Conservation (phyloP, 2,113 vertebrate species). For the Mixornis gularis region DNA sequence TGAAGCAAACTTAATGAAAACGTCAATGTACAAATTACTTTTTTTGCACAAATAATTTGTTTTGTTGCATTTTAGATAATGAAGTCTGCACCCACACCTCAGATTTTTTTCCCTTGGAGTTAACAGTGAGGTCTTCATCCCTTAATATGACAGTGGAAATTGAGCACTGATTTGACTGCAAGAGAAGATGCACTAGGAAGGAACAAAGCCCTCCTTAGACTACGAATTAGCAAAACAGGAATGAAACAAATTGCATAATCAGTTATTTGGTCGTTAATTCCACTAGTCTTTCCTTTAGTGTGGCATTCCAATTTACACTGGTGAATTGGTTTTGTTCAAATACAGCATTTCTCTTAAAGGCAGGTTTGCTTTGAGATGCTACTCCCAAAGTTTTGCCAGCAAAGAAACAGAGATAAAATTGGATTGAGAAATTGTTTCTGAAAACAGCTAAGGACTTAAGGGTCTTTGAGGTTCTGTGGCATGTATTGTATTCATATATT, state of each 20-base stretch:
- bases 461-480: slow-evolving; percentile 29
- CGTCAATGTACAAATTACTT: slow-evolving; percentile 8
- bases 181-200: slow-evolving; percentile 34
- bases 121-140: slow-evolving; percentile 17
- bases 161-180: slow-evolving; percentile 15
- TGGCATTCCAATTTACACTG: background rate
- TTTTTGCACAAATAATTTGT: slow-evolving; percentile 32
- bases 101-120: background rate
- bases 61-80: slow-evolving; percentile 43
- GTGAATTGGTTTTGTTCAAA: background rate
- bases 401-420: slow-evolving; percentile 16
- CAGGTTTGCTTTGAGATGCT: slow-evolving; percentile 40
- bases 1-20: slow-evolving; percentile 57
- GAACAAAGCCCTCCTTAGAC: slow-evolving; percentile 22
- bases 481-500: slow-evolving; percentile 51
- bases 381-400: slow-evolving; percentile 35
- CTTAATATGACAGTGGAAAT: slow-evolving; percentile 15
- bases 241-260: background rate
- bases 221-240: background rate
- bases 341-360: slow-evolving; percentile 12
- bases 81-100: background rate
- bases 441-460: slow-evolving; percentile 43
- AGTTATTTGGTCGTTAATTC: background rate
- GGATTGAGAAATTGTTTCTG: slow-evolving; percentile 29
- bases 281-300: background rate